A percentile compares a stretch with the other conserved stretches of the same genome.
phyloP scores from a whole-genome alignment of 2,113 vertebrate genomes.

The human region DNA sequence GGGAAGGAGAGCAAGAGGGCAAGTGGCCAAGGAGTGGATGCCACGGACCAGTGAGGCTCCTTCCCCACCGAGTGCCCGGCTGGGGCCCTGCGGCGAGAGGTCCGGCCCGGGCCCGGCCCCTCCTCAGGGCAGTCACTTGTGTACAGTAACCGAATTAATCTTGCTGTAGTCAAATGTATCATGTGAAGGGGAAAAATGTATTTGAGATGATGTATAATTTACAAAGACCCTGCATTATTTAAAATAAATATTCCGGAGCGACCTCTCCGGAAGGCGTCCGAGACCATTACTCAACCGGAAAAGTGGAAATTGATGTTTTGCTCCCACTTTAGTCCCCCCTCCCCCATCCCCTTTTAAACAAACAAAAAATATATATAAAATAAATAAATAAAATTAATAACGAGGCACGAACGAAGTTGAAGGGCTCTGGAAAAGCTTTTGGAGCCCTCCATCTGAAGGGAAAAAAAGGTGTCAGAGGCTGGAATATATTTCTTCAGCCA shows the following conservation, averaged over 20 bases:
- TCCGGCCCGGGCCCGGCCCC: slow-evolving; percentile 53
- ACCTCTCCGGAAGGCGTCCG: slow-evolving; percentile 72
- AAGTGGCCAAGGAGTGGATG: background rate
- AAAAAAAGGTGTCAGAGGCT: slow-evolving; percentile 95
- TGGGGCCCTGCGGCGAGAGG: background rate
- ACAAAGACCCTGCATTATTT: slow-evolving; percentile 83
- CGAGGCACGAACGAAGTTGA: slow-evolving; percentile 82
- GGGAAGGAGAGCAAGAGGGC: background rate
- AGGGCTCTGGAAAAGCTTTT: slow-evolving; percentile 83
- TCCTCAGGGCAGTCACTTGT: slow-evolving; percentile 70
- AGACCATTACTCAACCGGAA: slow-evolving; percentile 80
- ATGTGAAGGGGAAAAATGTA: slow-evolving; percentile 82
- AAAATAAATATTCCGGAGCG: slow-evolving; percentile 82
- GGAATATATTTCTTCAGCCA: slow-evolving; percentile 96
- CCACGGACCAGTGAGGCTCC: background rate
- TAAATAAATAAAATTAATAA: slow-evolving; percentile 81
- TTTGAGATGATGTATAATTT: slow-evolving; percentile 85
- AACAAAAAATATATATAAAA: slow-evolving; percentile 75
- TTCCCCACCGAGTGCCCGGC: background rate
- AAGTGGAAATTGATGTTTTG: slow-evolving; percentile 78
- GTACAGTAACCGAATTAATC: slow-evolving; percentile 80
- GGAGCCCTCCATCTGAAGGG: slow-evolving; percentile 83
- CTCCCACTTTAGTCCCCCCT: slow-evolving; percentile 69
- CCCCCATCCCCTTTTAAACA: slow-evolving; percentile 55
- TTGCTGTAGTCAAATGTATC: slow-evolving; percentile 82